Base-by-base conservation (phyloP, 2,888 invertebrate species). In the Dryadula phaetusa region DNA sequence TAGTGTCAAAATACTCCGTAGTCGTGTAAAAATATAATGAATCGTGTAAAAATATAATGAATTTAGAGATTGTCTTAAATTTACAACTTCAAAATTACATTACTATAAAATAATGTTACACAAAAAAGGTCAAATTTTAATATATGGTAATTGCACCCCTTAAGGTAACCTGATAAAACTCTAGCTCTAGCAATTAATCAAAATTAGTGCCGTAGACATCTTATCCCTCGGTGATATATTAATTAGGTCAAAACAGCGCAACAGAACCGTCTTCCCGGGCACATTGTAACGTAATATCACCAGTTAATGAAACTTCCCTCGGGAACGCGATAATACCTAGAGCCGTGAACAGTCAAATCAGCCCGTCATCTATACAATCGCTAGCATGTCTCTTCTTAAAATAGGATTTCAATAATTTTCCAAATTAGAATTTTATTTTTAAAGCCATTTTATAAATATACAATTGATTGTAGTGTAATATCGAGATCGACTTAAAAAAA, bases 181-280 rank as follows among this genome's bases (percentile, higher is more conserved):
- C 74, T 80, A 66, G 65, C 68, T 66, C 72, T 69, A 53, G 64
- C 54, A 80, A 82, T 85, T 83, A 79, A 84, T 84, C 82, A 84
- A 83, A 83, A 82, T 84, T 82, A 82, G 77, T 78, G 75, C 76
- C 76, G 71, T 80, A 74, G 76, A 77, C 74, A 73, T 73, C 70
- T 76, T 76, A 80, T 85, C 84, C 81, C 81, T 70, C 66, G 80
- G 78, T 79, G 77, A 82, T 83, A 82, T 81, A 85, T 83, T 85
- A 87, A 87, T 86, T 85, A 84, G 84, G 85, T 85, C 84, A 82
- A 82, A 85, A 83, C 81, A 84, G 73, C 75, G 76, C 76, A 76
- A 75, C 73, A 77, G 73, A 77, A 74, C 75, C 77, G 78, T 84
- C 81, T 83, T 82, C 78, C 70, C 68, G 64, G 67, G 77, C 75